Evolutionary conservation across 2,888 invertebrate genomes (phyloP), one percentile per base, ranked within the genome.

Genomic region (Rhaphigaster nebulosa): DNA sequence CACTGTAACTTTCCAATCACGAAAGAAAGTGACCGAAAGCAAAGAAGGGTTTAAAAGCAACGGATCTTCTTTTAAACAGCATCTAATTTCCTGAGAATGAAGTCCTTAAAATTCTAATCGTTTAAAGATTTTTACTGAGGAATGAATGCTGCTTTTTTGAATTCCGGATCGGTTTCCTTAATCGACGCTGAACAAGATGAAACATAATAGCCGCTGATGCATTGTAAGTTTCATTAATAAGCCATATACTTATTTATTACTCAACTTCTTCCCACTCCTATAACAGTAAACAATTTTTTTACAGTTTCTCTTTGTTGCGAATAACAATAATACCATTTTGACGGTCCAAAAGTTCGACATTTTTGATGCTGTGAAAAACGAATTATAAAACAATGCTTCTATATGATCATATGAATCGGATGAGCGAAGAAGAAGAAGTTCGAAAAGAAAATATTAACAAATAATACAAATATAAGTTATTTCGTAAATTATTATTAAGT

Each of bases 1-100:
- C 45, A 84, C 41, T 45, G 84, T n/a, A 84, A 84, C 84, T 84
- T 84, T 84, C 84, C 84, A 84, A 84, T 84, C 70, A 70, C 70
- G 70, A 70, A 70, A 70, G 70, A 70, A 70, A 70, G 70, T 70
- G 70, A 34, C 70, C 70, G 70, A 70, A 70, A 70, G 34, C 34
- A 34, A 70, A 70, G 70, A 70, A 70, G 70, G 34, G 34, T 70
- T 34, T 34, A 70, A 70, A 70, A 70, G 70, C 70, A 70, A 70
- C 34, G 70, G 70, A 20, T 70, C 70, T 34, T 70, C 70, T 34
- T 70, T 34, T 34, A 70, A 70, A 70, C 20, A 34, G 34, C 34
- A 70, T 34, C 34, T 70, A 70, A 70, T 70, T 34, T 34, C 18
- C 13, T 18, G 38, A 20, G 34, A 34, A 34, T 34, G 34, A 20